Conservation (phyloP, 1,140 invertebrate species). For the Adelges cooleyi region DNA sequence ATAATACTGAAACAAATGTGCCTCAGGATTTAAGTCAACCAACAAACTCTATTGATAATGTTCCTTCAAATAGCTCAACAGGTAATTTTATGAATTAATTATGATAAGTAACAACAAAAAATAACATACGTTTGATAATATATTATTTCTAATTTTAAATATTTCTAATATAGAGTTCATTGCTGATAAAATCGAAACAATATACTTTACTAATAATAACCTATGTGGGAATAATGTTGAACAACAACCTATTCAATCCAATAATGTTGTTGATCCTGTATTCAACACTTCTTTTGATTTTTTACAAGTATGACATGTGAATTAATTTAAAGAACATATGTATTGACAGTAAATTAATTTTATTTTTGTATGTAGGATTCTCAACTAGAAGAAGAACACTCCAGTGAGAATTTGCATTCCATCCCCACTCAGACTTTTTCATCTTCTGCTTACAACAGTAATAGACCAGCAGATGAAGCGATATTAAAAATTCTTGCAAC, state of each 20-base stretch:
- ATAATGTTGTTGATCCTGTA: not conserved
- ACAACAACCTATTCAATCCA: not conserved
- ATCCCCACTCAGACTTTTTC: slow-evolving; percentile 17
- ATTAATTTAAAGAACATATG: too few relatives aligned
- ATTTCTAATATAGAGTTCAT: not conserved
- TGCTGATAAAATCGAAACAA: slow-evolving; percentile 11
- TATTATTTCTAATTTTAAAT: not conserved
- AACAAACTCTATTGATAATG: not conserved
- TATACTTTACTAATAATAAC: slow-evolving; percentile 24
- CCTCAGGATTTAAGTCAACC: not conserved
- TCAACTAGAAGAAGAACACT: slow-evolving; percentile 1
- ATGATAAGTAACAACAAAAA: too few relatives aligned
- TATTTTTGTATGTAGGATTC: not conserved
- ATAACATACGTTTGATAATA: not conserved
- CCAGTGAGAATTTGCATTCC: not conserved
- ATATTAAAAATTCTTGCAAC: slow-evolving; percentile 10
- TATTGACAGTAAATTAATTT: too few relatives aligned
- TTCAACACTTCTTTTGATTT: slow-evolving; percentile 14
- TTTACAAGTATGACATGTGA: slow-evolving; percentile 2
- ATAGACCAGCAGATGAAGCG: not conserved
- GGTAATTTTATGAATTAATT: too few relatives aligned
- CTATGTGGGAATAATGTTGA: not conserved
- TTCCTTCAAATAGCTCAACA: not conserved
- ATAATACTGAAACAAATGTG: not conserved
- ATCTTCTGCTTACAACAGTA: not conserved